Evolutionary conservation across 2,797 vertebrate species (phyloP).

Genomic region (Rhinichthys osculus): DNA sequence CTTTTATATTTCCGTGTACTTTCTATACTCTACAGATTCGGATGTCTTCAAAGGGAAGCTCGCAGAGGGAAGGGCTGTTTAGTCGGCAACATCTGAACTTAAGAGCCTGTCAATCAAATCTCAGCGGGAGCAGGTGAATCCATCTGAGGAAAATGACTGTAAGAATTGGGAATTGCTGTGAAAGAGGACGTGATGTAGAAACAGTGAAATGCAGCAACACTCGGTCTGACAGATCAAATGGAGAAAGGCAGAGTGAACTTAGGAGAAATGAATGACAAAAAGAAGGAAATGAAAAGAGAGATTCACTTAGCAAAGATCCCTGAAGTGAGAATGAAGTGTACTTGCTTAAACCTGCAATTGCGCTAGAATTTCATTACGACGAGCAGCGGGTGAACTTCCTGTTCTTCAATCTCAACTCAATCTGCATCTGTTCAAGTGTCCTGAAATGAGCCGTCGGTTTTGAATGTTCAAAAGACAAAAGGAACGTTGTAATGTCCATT

Average conservation of each 20-base stretch:
- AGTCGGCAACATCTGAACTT: slow-evolving; percentile 21
- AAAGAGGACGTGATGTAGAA: background rate
- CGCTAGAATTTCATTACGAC: slow-evolving; percentile 17
- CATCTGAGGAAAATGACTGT: slow-evolving; percentile 23
- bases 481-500: background rate
- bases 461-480: background rate
- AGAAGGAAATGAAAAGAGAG: slow-evolving; percentile 25
- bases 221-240: slow-evolving; percentile 26
- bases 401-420: background rate
- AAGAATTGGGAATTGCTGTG: slow-evolving; percentile 34
- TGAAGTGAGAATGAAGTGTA: background rate
- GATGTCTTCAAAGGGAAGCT: slow-evolving; percentile 30
- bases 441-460: background rate
- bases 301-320: slow-evolving; percentile 5
- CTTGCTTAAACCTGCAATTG: slow-evolving; percentile 36
- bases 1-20: slow-evolving; percentile 17
- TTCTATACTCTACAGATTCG: background rate
- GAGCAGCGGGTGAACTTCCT: slow-evolving; percentile 8
- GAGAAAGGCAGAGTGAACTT: background rate
- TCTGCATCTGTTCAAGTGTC: background rate
- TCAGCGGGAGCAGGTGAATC: slow-evolving; percentile 29
- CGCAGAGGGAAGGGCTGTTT: slow-evolving; percentile 1
- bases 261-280: slow-evolving; percentile 12
- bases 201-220: slow-evolving; percentile 9
- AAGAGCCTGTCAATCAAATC: slow-evolving; percentile 33